phyloP scores from a whole-genome alignment of 2,888 invertebrate genomes.

The Hypena proboscidalis region DNA sequence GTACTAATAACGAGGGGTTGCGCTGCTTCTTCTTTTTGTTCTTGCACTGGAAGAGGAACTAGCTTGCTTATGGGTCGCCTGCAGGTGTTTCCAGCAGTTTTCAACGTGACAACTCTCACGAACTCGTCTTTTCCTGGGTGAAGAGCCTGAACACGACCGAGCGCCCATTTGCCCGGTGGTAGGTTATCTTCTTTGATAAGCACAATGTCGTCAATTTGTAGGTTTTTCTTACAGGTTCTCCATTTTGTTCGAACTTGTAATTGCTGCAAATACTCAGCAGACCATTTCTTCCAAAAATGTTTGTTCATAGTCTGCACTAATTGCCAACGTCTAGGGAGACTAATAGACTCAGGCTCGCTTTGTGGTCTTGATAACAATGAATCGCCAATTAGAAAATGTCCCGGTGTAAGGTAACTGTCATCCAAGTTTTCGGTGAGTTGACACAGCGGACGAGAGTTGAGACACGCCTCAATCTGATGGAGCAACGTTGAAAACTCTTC shows the following conservation, averaged over 20 bases:
- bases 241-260: neutral
- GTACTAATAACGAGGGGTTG: too few relatives aligned
- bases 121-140: neutral
- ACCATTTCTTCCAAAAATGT: neutral
- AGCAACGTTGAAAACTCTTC: neutral
- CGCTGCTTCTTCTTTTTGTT: too few relatives aligned
- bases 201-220: neutral
- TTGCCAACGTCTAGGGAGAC: neutral
- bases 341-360: neutral
- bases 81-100: too few relatives aligned
- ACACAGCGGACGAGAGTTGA: neutral
- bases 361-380: neutral
- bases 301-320: neutral
- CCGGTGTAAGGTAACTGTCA: neutral
- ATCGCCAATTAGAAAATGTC: neutral
- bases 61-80: too few relatives aligned
- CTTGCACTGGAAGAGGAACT: too few relatives aligned
- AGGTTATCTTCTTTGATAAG: neutral
- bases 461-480: neutral
- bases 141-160: neutral
- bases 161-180: slow-evolving; percentile 1
- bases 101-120: neutral
- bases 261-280: neutral
- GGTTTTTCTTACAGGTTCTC: neutral
- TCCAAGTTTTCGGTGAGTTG: neutral